Evolutionary conservation across 23 tunicate species (phyloP).

Genomic region (Trididemnum miniatum): DNA sequence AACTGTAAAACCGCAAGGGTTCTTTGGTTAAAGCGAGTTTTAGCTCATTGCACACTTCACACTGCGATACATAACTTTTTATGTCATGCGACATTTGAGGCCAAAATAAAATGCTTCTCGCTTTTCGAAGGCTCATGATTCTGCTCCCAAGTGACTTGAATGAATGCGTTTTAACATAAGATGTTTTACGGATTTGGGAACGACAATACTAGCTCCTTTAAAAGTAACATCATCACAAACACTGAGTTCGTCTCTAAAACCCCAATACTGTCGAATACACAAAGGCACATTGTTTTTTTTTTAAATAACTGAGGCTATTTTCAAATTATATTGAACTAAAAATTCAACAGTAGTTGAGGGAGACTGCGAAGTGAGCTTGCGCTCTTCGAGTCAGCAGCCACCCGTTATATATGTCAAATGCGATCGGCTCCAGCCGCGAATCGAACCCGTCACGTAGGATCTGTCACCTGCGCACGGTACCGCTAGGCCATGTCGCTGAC

Average conservation of each 20-base stretch:
- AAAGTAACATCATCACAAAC: constrained; percentile 4
- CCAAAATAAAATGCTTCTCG: constrained; percentile 1
- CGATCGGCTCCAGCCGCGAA: too few relatives aligned
- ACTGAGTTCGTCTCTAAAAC: constrained; percentile 9
- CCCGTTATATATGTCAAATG: too few relatives aligned
- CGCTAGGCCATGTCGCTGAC: too few relatives aligned
- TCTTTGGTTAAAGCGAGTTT: neutral
- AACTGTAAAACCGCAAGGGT: neutral
- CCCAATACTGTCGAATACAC: neutral
- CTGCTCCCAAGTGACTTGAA: constrained; percentile 9
- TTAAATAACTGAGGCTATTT: too few relatives aligned
- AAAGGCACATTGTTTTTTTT: too few relatives aligned
- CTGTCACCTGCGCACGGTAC: too few relatives aligned
- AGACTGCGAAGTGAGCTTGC: too few relatives aligned
- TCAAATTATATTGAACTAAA: too few relatives aligned
- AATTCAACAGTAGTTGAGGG: too few relatives aligned
- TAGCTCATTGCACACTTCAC: neutral
- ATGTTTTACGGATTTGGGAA: neutral
- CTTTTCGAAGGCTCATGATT: neutral
- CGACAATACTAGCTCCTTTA: neutral
- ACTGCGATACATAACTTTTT: neutral
- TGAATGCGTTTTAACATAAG: constrained; percentile 3
- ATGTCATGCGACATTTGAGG: constrained; percentile 4
- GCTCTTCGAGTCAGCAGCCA: too few relatives aligned
- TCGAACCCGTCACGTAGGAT: too few relatives aligned